Conservation (phyloP, 2,888 invertebrate species). For the Elmis aenea region DNA sequence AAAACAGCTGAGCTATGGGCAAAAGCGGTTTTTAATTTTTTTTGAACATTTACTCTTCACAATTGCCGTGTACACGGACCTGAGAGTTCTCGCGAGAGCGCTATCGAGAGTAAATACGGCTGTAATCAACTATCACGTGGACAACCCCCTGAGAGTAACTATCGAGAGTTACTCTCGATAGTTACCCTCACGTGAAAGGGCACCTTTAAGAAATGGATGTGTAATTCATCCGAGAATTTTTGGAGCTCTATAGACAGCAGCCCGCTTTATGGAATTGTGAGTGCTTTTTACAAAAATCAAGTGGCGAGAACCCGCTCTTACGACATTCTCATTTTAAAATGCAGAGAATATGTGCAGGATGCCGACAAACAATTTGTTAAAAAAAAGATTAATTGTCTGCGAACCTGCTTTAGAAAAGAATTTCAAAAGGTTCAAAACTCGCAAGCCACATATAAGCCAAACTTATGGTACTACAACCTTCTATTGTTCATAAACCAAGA, state of each 20-base stretch:
- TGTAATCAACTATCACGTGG: too few relatives aligned
- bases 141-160: too few relatives aligned
- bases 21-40: too few relatives aligned
- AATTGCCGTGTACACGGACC: too few relatives aligned
- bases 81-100: too few relatives aligned
- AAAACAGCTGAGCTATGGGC: too few relatives aligned
- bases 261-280: slow-evolving; percentile 20
- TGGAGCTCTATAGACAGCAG: slow-evolving; percentile 13
- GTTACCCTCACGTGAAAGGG: too few relatives aligned
- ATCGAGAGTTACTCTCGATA: too few relatives aligned
- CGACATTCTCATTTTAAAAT: slow-evolving; percentile 15
- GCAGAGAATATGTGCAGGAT: slow-evolving; percentile 12
- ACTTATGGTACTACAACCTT: slow-evolving; percentile 18
- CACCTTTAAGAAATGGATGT: slow-evolving; percentile 15
- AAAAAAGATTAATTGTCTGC: slow-evolving; percentile 20
- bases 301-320: slow-evolving; percentile 14
- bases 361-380: slow-evolving; percentile 18
- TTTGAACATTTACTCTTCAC: too few relatives aligned
- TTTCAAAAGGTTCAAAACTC: slow-evolving; percentile 9
- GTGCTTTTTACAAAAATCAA: slow-evolving; percentile 15
- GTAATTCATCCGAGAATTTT: slow-evolving; percentile 13
- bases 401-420: slow-evolving; percentile 21
- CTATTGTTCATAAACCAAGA: slow-evolving; percentile 6
- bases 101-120: too few relatives aligned
- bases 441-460: slow-evolving; percentile 11